Conservation (phyloP, 2,888 invertebrate genomes). For the Microctonus aethiopoides region DNA sequence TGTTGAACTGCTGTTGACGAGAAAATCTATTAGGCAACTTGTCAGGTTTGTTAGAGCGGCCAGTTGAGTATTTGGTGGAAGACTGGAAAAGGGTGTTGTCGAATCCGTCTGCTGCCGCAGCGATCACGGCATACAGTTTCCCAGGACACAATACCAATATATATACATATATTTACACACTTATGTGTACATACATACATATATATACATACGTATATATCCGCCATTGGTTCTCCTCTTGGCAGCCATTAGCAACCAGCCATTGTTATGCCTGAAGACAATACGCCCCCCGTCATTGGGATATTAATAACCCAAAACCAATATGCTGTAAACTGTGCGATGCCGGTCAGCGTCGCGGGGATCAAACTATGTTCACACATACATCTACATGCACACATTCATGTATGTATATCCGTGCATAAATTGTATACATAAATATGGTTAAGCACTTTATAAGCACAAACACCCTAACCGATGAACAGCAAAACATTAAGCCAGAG, state of each 20-base stretch:
- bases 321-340: conserved; percentile 50
- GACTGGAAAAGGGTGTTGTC: conserved; percentile 29
- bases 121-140: not conserved
- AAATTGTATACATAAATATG: conserved; percentile 1
- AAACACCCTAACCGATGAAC: conserved; percentile 12
- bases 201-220: too few relatives aligned
- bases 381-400: too few relatives aligned
- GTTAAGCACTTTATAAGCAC: conserved; percentile 14
- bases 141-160: conserved; percentile 36
- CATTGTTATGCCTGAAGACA: conserved; percentile 52
- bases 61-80: conserved; percentile 16
- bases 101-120: conserved; percentile 21
- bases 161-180: too few relatives aligned
- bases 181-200: too few relatives aligned
- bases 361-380: conserved; percentile 22
- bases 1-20: not conserved
- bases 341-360: conserved; percentile 39
- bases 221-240: conserved; percentile 45
- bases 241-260: conserved; percentile 51
- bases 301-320: conserved; percentile 60
- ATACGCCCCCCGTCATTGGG: conserved; percentile 48
- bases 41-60: not conserved
- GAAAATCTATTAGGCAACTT: conserved; percentile 4
- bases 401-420: not conserved
- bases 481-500: conserved; percentile 16